Evolutionary conservation across 2,797 vertebrate genomes (phyloP).

Genomic region (Catharus ustulatus): DNA sequence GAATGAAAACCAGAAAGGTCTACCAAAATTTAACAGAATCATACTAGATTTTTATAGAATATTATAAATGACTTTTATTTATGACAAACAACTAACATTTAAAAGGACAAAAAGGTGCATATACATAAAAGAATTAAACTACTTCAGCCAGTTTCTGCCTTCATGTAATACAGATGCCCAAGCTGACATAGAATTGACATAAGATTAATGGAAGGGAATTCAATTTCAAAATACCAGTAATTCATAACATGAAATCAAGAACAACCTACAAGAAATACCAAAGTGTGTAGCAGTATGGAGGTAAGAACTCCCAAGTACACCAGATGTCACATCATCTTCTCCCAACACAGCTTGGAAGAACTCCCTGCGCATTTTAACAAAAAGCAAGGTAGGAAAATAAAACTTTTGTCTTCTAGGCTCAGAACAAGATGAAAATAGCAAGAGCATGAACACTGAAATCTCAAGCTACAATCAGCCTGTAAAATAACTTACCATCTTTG

Average conservation of each 20-base stretch:
- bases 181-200: neutral
- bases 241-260: neutral
- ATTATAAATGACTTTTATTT: rapidly evolving
- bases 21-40: neutral
- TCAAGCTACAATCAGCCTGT: neutral
- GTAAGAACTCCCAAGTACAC: neutral
- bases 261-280: neutral
- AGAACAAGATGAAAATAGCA: rapidly evolving
- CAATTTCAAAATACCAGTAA: neutral
- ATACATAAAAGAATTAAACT: rapidly evolving
- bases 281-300: neutral
- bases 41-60: neutral
- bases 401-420: neutral
- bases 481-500: neutral
- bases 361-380: rapidly evolving
- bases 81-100: neutral
- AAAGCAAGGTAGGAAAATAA: rapidly evolving
- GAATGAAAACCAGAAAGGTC: neutral
- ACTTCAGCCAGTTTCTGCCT: neutral
- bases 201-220: too few relatives aligned
- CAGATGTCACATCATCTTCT: rapidly evolving
- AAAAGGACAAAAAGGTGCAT: rapidly evolving
- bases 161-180: neutral
- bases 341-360: rapidly evolving
- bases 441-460: neutral